Percentiles rank a stretch among this genome's conserved stretches.
Evolutionary conservation across 2,888 invertebrate species (phyloP).

Genomic region (Panopea generosa): DNA sequence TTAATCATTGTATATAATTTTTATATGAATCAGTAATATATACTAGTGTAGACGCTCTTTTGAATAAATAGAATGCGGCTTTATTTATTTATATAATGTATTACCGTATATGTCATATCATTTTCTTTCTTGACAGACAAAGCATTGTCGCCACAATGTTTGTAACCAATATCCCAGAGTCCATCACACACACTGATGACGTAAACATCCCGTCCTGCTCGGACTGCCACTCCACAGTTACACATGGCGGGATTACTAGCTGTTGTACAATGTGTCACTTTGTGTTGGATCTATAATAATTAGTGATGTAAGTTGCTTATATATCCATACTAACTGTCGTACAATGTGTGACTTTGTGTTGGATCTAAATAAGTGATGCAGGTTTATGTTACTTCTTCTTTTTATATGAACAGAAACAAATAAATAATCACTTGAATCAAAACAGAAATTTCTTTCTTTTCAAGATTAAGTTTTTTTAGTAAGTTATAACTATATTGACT

Average conservation of each 20-base stretch:
- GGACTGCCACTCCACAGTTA: slow-evolving; percentile 5
- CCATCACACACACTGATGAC: slow-evolving; percentile 37
- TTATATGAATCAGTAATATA: too few relatives aligned
- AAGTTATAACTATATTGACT: too few relatives aligned
- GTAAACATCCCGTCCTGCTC: slow-evolving; percentile 35
- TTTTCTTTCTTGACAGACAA: slow-evolving; percentile 39
- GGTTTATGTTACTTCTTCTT: too few relatives aligned
- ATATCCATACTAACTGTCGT: slow-evolving; percentile 12
- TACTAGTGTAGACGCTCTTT: too few relatives aligned
- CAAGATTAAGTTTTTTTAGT: too few relatives aligned
- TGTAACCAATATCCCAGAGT: slow-evolving; percentile 31
- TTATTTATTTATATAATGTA: too few relatives aligned
- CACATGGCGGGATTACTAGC: slow-evolving; percentile 1
- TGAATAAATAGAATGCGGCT: too few relatives aligned
- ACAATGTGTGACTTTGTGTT: slow-evolving; percentile 30
- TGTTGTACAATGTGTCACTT: not conserved
- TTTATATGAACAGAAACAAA: too few relatives aligned
- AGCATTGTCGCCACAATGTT: slow-evolving; percentile 18
- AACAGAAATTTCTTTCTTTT: not conserved
- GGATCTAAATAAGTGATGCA: too few relatives aligned
- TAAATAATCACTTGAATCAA: too few relatives aligned
- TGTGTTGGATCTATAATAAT: slow-evolving; percentile 16
- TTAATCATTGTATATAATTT: too few relatives aligned
- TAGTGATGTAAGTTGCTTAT: too few relatives aligned
- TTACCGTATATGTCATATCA: slow-evolving; percentile 44